Evolutionary conservation across 2,113 vertebrate species (phyloP).

Genomic region (Redunca redunca): DNA sequence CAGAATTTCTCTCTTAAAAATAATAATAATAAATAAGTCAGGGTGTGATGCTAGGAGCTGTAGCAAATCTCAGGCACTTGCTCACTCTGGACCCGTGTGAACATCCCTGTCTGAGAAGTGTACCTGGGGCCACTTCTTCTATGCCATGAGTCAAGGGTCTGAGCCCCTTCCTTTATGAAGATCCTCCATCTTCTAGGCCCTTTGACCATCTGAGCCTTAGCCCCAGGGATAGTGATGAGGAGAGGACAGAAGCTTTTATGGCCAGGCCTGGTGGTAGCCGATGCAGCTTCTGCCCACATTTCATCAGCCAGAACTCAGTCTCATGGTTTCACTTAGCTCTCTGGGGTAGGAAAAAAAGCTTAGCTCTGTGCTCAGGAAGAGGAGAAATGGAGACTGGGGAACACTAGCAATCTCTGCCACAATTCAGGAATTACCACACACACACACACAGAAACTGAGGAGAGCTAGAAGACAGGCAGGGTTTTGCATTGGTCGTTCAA

Average conservation of each 20-base stretch:
- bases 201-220: background rate
- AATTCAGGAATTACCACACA: background rate
- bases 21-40: background rate
- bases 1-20: background rate
- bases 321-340: background rate
- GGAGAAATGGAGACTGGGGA: background rate
- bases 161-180: background rate
- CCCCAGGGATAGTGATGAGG: background rate
- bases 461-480: background rate
- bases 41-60: background rate
- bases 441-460: background rate
- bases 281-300: background rate
- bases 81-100: background rate
- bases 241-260: background rate
- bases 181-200: background rate
- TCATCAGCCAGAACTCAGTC: background rate
- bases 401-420: background rate
- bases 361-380: background rate
- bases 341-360: background rate
- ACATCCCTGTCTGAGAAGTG: background rate
- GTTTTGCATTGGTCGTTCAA: background rate
- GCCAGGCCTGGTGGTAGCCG: background rate
- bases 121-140: background rate
- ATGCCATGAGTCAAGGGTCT: background rate
- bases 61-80: background rate